These are phyloP conservation scores for Muschampia plurimacula DNA, from an alignment of 2,888 invertebrate species.

Conservation along the genomic window DNA sequence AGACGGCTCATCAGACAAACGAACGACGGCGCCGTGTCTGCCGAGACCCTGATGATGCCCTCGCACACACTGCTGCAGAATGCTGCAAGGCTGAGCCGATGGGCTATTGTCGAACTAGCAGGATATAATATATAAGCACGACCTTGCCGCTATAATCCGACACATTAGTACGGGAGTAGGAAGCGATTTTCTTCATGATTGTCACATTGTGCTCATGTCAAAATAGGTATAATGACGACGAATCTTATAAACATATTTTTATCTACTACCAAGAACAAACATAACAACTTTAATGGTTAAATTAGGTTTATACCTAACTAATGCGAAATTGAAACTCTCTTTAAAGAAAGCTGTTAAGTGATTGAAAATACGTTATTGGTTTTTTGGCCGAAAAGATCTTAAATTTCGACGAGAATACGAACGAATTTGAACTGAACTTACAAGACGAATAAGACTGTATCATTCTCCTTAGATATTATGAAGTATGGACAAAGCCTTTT, in stretches of 20 bases:
- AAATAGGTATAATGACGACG: constrained; percentile 54
- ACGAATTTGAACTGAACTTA: too few relatives aligned
- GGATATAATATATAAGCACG: constrained; percentile 61
- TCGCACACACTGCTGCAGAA: constrained; percentile 42
- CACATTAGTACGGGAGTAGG: constrained; percentile 62
- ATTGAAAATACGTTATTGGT: not conserved
- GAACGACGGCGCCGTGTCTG: constrained; percentile 45
- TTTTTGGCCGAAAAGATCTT: not conserved
- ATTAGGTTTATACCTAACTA: not conserved
- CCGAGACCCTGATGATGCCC: constrained; percentile 65
- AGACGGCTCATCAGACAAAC: constrained; percentile 33
- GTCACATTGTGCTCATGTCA: constrained; percentile 55
- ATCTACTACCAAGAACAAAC: not conserved
- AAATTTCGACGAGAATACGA: too few relatives aligned
- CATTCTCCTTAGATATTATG: too few relatives aligned
- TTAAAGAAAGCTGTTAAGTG: not conserved
- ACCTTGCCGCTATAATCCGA: constrained; percentile 65
- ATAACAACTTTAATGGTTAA: not conserved
- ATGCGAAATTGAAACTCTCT: not conserved
- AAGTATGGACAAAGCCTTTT: too few relatives aligned
- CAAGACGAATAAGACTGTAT: too few relatives aligned
- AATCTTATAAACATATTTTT: not conserved
- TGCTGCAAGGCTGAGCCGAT: constrained; percentile 55
- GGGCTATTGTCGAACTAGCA: constrained; percentile 69
- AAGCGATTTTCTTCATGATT: constrained; percentile 61